Conservation (phyloP, 2,888 invertebrate genomes). For the Clusia tigrina region DNA sequence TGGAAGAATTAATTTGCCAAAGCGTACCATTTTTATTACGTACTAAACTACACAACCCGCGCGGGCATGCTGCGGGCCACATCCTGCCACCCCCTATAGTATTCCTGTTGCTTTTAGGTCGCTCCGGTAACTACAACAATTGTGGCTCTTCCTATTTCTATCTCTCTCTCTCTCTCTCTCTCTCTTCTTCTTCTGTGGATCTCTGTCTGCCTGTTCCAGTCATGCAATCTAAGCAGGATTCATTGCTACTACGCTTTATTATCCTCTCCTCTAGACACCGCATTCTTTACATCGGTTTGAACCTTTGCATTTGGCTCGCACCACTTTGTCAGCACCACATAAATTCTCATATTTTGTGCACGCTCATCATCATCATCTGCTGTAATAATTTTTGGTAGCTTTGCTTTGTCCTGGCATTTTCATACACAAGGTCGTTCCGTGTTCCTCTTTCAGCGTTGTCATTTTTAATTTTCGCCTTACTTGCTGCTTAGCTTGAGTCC, state of each 20-base stretch:
- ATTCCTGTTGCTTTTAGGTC: neutral
- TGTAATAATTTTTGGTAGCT: conserved; percentile 3
- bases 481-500: neutral
- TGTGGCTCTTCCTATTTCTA: too few relatives aligned
- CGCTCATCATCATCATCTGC: conserved; percentile 14
- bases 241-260: too few relatives aligned
- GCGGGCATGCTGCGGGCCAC: too few relatives aligned
- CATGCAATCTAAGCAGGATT: too few relatives aligned
- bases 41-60: too few relatives aligned
- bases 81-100: too few relatives aligned
- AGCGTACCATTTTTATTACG: neutral
- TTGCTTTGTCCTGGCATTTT: conserved; percentile 1
- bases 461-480: neutral
- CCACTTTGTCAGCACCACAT: neutral
- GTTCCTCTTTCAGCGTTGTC: neutral
- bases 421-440: neutral
- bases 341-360: neutral
- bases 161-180: too few relatives aligned
- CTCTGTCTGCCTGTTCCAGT: too few relatives aligned
- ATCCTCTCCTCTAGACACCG: too few relatives aligned
- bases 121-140: conserved; percentile 1
- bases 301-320: neutral
- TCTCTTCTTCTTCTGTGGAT: too few relatives aligned
- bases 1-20: neutral
- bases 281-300: too few relatives aligned